Evolutionary conservation across 2,888 invertebrate species (phyloP).

Genomic region (Tenthredo notha): DNA sequence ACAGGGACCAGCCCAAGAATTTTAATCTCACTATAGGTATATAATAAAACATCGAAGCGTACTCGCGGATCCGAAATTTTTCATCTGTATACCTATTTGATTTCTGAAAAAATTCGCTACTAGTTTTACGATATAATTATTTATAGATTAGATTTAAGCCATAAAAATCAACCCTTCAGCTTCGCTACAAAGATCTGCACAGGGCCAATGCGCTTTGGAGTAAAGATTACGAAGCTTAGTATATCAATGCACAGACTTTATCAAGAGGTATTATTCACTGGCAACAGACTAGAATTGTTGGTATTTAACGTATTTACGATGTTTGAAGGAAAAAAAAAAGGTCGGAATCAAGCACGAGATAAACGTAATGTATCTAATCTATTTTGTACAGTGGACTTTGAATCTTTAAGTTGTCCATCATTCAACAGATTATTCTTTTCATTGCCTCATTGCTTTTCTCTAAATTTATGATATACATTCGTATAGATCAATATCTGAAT

Average conservation of each 20-base stretch:
- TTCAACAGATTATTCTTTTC: neutral
- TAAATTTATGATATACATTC: neutral
- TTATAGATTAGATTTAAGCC: neutral
- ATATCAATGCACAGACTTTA: neutral
- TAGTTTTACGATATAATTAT: neutral
- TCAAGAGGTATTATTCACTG: neutral
- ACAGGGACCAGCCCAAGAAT: constrained; percentile 42
- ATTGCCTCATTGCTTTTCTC: neutral
- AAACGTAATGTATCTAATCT: neutral
- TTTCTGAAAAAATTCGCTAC: neutral
- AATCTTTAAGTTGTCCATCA: neutral
- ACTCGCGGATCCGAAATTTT: neutral
- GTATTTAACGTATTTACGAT: neutral
- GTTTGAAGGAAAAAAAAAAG: neutral
- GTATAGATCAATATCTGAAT: neutral
- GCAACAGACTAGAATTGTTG: neutral
- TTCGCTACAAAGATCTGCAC: neutral
- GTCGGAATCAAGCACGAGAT: neutral
- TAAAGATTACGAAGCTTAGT: neutral
- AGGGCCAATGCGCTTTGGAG: neutral
- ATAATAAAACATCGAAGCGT: constrained; percentile 12
- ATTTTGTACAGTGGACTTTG: neutral
- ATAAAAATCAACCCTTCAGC: neutral
- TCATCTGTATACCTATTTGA: neutral
- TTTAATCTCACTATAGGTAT: neutral